Conservation (phyloP, 35 echinoderm and acorn worm species). For the Amphiura filiformis region DNA sequence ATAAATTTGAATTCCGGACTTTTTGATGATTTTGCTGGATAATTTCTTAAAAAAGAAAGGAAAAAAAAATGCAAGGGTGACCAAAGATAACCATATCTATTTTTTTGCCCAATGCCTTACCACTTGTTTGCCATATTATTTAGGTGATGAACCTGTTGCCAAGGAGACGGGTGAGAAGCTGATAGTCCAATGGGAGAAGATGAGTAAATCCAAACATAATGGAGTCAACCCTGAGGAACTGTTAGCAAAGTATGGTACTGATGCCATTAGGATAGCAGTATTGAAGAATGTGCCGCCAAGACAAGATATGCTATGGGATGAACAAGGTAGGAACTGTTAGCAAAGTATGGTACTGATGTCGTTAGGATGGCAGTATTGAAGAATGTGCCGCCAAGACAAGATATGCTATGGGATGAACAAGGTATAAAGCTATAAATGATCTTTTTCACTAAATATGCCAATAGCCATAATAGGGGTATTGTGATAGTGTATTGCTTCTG, state of each 20-base stretch:
- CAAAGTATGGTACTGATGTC: slow-evolving; percentile 74
- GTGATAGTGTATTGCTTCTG: too few relatives aligned
- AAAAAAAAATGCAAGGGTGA: too few relatives aligned
- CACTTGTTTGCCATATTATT: too few relatives aligned
- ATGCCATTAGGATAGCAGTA: slow-evolving; percentile 82
- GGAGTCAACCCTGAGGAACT: slow-evolving; percentile 83
- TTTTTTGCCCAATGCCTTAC: too few relatives aligned
- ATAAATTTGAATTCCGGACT: too few relatives aligned
- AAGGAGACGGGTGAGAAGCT: slow-evolving; percentile 61
- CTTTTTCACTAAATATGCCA: too few relatives aligned
- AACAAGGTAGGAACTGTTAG: slow-evolving; percentile 64
- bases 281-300: slow-evolving; percentile 93
- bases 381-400: slow-evolving; percentile 85
- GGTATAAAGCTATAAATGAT: too few relatives aligned
- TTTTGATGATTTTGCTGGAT: too few relatives aligned
- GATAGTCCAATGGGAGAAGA: slow-evolving; percentile 89
- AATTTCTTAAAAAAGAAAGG: too few relatives aligned
- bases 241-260: slow-evolving; percentile 63
- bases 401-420: slow-evolving; percentile 93
- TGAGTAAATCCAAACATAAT: slow-evolving; percentile 99
- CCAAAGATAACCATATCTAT: too few relatives aligned
- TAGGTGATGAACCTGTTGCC: slow-evolving; percentile 64
- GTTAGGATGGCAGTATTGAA: slow-evolving; percentile 85
- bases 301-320: slow-evolving; percentile 91
- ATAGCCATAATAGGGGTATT: too few relatives aligned